These are phyloP conservation scores for Parelbella ahira DNA, from an alignment of 2,888 invertebrate genomes.

Conservation along the genomic window DNA sequence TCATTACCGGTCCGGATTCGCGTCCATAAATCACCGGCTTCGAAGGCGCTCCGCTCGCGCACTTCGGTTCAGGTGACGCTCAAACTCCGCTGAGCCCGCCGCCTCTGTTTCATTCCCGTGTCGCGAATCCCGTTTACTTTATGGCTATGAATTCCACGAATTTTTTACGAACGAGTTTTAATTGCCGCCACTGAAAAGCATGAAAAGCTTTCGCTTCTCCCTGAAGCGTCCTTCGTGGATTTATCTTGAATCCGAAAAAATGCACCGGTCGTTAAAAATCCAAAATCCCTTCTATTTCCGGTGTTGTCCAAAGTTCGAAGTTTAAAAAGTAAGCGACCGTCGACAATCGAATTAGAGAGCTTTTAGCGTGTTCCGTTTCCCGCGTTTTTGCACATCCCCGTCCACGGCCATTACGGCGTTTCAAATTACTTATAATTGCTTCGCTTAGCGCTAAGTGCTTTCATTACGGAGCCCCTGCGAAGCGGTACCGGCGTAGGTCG, in stretches of 20 bases:
- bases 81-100: slow-evolving; percentile 68
- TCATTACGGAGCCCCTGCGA: slow-evolving; percentile 62
- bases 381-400: slow-evolving; percentile 78
- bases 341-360: slow-evolving; percentile 77
- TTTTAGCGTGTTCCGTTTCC: slow-evolving; percentile 76
- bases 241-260: slow-evolving; percentile 31
- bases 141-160: slow-evolving; percentile 68
- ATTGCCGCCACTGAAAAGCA: slow-evolving; percentile 48
- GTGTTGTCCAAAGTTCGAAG: slow-evolving; percentile 42
- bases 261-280: slow-evolving; percentile 24
- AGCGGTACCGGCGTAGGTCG: slow-evolving; percentile 55
- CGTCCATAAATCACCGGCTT: slow-evolving; percentile 80
- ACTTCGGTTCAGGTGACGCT: slow-evolving; percentile 81
- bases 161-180: slow-evolving; percentile 61
- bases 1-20: slow-evolving; percentile 81
- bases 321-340: slow-evolving; percentile 63
- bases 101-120: slow-evolving; percentile 63
- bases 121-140: slow-evolving; percentile 70
- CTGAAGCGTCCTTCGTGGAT: slow-evolving; percentile 39
- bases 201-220: slow-evolving; percentile 47
- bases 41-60: slow-evolving; percentile 64
- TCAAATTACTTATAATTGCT: slow-evolving; percentile 80
- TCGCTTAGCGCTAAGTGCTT: slow-evolving; percentile 80
- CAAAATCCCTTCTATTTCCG: slow-evolving; percentile 40
- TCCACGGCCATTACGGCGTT: slow-evolving; percentile 75